These are phyloP conservation scores for Drosophila borealis DNA, from an alignment of 2,888 invertebrate genomes.

Conservation along the genomic window DNA sequence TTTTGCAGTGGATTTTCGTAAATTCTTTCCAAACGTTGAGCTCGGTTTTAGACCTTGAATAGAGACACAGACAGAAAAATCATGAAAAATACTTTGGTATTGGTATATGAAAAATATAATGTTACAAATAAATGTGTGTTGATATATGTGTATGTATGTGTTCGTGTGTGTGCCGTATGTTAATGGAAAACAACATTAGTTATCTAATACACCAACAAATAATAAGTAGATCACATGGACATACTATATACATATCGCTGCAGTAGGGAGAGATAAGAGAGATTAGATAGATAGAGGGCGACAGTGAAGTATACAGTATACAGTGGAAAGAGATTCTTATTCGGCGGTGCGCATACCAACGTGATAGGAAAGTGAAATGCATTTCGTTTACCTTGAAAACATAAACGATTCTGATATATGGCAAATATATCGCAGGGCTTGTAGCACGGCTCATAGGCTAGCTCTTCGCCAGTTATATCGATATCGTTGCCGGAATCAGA, in stretches of 20 bases:
- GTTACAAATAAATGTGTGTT: slow-evolving; percentile 8
- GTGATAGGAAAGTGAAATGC: slow-evolving; percentile 50
- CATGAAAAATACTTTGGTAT: not conserved
- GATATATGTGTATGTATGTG: not conserved
- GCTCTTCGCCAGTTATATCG: slow-evolving; percentile 45
- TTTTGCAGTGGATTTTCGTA: slow-evolving; percentile 70
- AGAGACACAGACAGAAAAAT: not conserved
- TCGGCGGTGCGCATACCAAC: slow-evolving; percentile 38
- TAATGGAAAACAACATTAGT: slow-evolving; percentile 33
- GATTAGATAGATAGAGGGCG: slow-evolving; percentile 19
- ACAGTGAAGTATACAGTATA: slow-evolving; percentile 35
- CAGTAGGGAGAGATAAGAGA: slow-evolving; percentile 4
- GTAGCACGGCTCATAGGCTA: slow-evolving; percentile 81
- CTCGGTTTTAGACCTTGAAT: slow-evolving; percentile 79
- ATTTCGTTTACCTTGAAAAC: slow-evolving; percentile 82
- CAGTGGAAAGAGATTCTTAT: slow-evolving; percentile 20
- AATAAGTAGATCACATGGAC: slow-evolving; percentile 2
- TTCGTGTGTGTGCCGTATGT: slow-evolving; percentile 4
- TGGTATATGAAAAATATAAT: too few relatives aligned
- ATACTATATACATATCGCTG: slow-evolving; percentile 2
- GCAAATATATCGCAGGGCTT: slow-evolving; percentile 82
- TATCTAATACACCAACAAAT: slow-evolving; percentile 35
- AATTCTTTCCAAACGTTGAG: slow-evolving; percentile 82
- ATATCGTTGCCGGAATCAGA: slow-evolving; percentile 59
- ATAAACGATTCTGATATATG: slow-evolving; percentile 83